These are phyloP conservation scores for Pseudocheirus occidentalis DNA, from an alignment of 2,797 vertebrate genomes.

Conservation along the genomic window DNA sequence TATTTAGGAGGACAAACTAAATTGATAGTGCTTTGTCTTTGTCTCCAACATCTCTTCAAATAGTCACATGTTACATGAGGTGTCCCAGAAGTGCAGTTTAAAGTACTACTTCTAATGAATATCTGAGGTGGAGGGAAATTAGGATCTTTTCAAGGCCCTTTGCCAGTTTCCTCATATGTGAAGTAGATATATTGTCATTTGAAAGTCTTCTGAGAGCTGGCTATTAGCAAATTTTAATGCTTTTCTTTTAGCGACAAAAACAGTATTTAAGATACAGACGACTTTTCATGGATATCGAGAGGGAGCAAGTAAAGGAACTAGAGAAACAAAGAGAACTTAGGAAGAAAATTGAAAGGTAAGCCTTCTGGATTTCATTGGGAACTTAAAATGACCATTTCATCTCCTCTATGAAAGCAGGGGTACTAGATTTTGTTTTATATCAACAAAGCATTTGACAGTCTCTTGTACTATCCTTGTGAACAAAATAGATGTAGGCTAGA, in stretches of 20 bases:
- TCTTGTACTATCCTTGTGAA: neutral
- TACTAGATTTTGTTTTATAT: neutral
- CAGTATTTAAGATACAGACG: conserved; percentile 90
- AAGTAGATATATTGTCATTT: conserved; percentile 40
- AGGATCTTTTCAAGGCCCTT: conserved; percentile 14
- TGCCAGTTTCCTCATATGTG: conserved; percentile 31
- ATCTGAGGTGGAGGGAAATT: conserved; percentile 27
- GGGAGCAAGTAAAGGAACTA: conserved; percentile 90
- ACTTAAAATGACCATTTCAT: conserved; percentile 40
- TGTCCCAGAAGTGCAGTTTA: neutral
- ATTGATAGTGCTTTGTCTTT: conserved; percentile 29
- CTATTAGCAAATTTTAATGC: conserved; percentile 33
- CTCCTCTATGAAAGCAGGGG: conserved; percentile 39
- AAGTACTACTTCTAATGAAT: conserved; percentile 16
- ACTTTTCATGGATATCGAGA: conserved; percentile 90
- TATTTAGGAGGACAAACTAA: conserved; percentile 9
- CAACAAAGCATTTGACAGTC: neutral
- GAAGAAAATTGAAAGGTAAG: conserved; percentile 88
- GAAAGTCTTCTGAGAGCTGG: conserved; percentile 48
- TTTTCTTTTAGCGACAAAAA: conserved; percentile 85
- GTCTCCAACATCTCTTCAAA: conserved; percentile 16
- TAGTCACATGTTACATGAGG: neutral
- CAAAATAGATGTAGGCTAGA: neutral
- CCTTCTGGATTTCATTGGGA: conserved; percentile 43
- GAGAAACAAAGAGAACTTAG: conserved; percentile 87